Percentiles rank a stretch among this genome's conserved stretches.
phyloP scores from a whole-genome alignment of 2,113 vertebrate species.

The Rhadina sibilatrix region DNA sequence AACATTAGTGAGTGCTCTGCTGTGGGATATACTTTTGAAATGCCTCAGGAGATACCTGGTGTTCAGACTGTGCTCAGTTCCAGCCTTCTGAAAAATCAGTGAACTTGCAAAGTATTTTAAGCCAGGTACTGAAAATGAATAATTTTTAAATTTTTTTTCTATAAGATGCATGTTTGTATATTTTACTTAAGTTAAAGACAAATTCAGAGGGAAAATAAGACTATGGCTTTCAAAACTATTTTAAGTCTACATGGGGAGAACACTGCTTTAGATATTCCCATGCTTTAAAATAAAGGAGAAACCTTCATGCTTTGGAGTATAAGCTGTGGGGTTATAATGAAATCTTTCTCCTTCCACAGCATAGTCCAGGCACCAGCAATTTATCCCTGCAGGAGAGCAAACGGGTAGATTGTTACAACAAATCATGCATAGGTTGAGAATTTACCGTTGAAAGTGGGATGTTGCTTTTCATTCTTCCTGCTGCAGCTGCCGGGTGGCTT shows the following conservation, averaged over 20 bases:
- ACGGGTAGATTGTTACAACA: neutral
- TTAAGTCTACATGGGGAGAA: neutral
- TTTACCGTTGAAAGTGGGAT: neutral
- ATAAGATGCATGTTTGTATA: neutral
- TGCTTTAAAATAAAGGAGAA: neutral
- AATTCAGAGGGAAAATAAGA: neutral
- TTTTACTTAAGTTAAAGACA: neutral
- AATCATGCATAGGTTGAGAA: neutral
- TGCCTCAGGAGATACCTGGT: neutral
- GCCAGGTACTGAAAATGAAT: neutral
- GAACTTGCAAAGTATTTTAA: neutral
- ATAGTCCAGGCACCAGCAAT: neutral
- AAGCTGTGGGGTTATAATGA: neutral
- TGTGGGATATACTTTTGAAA: neutral
- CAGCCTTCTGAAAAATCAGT: neutral
- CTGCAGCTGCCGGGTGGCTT: slow-evolving; percentile 27
- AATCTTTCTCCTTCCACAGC: neutral
- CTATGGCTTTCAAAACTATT: neutral
- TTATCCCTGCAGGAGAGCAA: neutral
- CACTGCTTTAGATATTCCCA: neutral
- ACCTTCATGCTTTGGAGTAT: neutral
- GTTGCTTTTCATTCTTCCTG: slow-evolving; percentile 26
- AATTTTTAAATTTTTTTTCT: neutral
- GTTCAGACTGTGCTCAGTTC: neutral
- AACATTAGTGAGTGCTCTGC: neutral